Evolutionary conservation across 2,113 vertebrate genomes (phyloP), one percentile per base, ranked within the genome.

Genomic region (Chunga burmeisteri): DNA sequence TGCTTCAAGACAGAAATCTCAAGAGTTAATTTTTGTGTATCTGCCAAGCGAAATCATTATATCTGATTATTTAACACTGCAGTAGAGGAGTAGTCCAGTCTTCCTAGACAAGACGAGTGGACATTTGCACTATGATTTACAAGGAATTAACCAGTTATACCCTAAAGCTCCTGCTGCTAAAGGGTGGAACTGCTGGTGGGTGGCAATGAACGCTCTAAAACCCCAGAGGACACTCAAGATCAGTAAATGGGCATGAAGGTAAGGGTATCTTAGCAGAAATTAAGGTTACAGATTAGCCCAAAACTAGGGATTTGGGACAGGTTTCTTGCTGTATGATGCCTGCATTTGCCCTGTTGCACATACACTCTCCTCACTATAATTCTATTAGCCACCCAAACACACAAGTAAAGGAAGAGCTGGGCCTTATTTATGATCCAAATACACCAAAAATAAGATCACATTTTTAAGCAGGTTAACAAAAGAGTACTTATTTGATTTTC

Each of bases 291-390:
- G 47, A 40, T 75, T n/a, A 59, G 19, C 79, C 71, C 49, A 10
- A 75, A 81, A 58, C 7, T 29, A 83, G 27, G 10, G 22, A 70
- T 81, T 25, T 62, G 23, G 7, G 70, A 59, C 22, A 32, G 5
- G 22, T 70, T 83, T 61, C 40, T 77, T 36, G 49, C 49, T 50
- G 8, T 44, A 36, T 0, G 0, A 53, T 62, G 29, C 5, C n/a
- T 56, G 22, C 32, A 67, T 67, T 87, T 85, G 26, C 14, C 34
- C 18, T 70, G 9, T 49, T 62, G 19, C 20, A 62, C 3, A 42
- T n/a, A n/a, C 3, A 74, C 30, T 34, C 47, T 6, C 55, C 16
- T 59, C 50, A 34, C 36, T 61, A 20, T 29, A 83, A 58, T 38
- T 67, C 17, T 63, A 38, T 62, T 27, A 78, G 32, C 21, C 66